These are phyloP conservation scores for Myrmecophaga tridactyla DNA, from an alignment of 2,113 vertebrate species.

Conservation along the genomic window DNA sequence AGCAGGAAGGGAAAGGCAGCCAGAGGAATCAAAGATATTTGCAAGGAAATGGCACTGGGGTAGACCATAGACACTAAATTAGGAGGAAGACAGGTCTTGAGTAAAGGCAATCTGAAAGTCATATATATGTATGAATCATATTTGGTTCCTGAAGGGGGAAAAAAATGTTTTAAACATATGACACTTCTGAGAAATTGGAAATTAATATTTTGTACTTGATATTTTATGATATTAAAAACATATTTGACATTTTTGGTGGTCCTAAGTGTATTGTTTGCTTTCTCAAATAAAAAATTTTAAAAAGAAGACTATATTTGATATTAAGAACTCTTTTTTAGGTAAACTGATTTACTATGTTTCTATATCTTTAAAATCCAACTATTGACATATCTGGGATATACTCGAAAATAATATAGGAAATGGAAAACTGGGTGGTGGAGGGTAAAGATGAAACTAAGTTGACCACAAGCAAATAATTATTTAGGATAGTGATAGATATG, in stretches of 20 bases:
- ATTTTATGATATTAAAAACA: no score
- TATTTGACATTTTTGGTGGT: no score
- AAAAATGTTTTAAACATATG: conserved; percentile 23
- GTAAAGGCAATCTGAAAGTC: neutral
- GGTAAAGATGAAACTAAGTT: conserved; percentile 41
- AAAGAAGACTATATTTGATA: no score
- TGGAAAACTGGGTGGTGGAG: neutral
- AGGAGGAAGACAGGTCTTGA: neutral
- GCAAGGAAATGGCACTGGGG: neutral
- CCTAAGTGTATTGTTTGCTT: no score
- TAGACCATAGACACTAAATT: neutral
- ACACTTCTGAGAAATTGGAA: neutral
- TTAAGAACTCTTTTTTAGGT: conserved; percentile 14
- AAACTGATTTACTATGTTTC: neutral
- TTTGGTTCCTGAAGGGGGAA: neutral
- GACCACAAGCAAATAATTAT: neutral
- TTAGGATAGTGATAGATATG: neutral
- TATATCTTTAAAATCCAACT: neutral
- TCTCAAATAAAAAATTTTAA: no score
- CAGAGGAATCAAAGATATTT: neutral
- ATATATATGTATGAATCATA: neutral
- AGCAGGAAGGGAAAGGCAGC: neutral
- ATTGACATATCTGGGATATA: neutral
- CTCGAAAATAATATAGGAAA: neutral
- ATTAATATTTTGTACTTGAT: conserved; percentile 27